Conservation (phyloP, 2,888 invertebrate species). For the Lasioglossum marginatum region DNA sequence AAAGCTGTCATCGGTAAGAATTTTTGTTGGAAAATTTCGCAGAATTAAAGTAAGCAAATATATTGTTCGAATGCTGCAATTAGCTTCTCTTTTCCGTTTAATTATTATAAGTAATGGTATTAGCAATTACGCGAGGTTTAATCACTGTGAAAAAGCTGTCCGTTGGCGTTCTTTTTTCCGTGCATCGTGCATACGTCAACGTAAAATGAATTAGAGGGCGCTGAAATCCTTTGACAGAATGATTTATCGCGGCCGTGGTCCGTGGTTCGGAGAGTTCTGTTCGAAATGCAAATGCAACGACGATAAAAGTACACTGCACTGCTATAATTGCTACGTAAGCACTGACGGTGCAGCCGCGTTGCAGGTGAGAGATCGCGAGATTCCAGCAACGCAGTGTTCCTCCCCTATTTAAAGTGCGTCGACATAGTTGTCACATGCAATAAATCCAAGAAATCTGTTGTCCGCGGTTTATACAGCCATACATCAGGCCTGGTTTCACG, state of each 20-base stretch:
- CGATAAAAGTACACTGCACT: slow-evolving; percentile 32
- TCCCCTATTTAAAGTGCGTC: slow-evolving; percentile 47
- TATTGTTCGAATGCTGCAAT: neutral
- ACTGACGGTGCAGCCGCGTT: slow-evolving; percentile 29
- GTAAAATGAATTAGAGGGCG: slow-evolving; percentile 11
- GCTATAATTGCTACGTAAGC: slow-evolving; percentile 63
- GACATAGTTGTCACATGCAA: slow-evolving; percentile 56
- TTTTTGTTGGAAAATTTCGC: neutral
- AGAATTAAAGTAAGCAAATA: neutral
- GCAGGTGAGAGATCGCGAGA: slow-evolving; percentile 45
- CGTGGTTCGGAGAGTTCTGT: slow-evolving; percentile 1
- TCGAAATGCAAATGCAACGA: slow-evolving; percentile 45
- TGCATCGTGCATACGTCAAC: neutral
- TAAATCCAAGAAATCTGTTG: slow-evolving; percentile 51
- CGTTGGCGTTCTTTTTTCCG: neutral
- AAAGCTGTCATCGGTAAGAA: neutral
- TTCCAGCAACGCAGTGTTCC: slow-evolving; percentile 40
- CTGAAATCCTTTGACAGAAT: slow-evolving; percentile 31
- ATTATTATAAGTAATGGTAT: neutral
- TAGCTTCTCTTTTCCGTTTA: neutral
- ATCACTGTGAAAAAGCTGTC: neutral
- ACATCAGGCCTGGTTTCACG: slow-evolving; percentile 28
- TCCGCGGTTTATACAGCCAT: slow-evolving; percentile 39
- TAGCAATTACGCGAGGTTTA: neutral
- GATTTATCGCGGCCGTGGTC: slow-evolving; percentile 40